Base-by-base conservation (phyloP, 2,888 invertebrate species). In the Automeris io region DNA sequence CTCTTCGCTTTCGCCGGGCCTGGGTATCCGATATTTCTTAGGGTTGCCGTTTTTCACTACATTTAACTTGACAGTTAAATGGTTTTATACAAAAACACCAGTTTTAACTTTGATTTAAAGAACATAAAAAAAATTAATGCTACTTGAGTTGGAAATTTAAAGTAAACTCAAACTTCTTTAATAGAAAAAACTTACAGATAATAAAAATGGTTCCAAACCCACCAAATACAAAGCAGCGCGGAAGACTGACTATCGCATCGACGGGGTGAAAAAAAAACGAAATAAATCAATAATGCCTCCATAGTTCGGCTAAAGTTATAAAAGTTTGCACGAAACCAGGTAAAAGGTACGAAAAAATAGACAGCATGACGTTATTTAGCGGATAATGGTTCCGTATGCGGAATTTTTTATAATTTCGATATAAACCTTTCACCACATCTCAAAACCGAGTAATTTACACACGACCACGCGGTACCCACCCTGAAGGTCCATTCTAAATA, bases 241-340 rank as follows among this genome's bases (percentile, higher is more conserved):
- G 50, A 55, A 58, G 50, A 74, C 71, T 72, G 65, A 46, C 57
- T 59, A 53, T 54, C 49, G 51, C 41, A 50, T 57, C 55, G 51
- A 55, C 54, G 54, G 52, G 49, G 47, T 61, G 55, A 54, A 49
- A 37, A 40, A 51, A 52, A 61, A 67, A 65, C 57, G 60, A 62
- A 65, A 73, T 58, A 58, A 64, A 64, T 67, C 69, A 57, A 70
- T 70, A 66, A 35, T n/a, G n/a, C 38, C 45, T 11, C 45, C 13
- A 42, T 54, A 48, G 52, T 56, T 61, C 60, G 56, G 56, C 61
- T 57, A 41, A 59, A 63, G 64, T 65, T 70, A 62, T 71, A 69
- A 71, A 74, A 71, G 61, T 73, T 71, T 67, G 68, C 71, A 64
- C 70, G 72, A 59, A 50, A 65, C 61, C 57, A 61, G 54, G 51